A percentile compares a stretch with the other conserved stretches of the same genome.
phyloP scores from a whole-genome alignment of 92 coral and sea anemone genomes.

The Heliopora coerulea region DNA sequence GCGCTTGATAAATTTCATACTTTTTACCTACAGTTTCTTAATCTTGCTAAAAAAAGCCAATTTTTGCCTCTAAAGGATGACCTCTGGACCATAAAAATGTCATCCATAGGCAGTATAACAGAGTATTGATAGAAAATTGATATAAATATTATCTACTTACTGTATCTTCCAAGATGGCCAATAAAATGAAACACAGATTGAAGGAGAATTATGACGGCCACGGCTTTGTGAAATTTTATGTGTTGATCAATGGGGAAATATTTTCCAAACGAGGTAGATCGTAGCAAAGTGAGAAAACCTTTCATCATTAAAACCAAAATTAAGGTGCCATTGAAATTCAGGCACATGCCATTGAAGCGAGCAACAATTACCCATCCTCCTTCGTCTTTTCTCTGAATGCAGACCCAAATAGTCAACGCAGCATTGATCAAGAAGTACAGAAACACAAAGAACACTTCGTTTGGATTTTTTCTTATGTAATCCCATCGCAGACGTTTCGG shows the following conservation, averaged over 20 bases:
- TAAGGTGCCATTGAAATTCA: conserved; percentile 30
- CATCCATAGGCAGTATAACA: too few species aligned
- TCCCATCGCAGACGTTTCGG: conserved; percentile 41
- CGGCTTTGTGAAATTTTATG: conserved; percentile 30
- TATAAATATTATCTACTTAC: neutral
- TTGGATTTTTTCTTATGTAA: conserved; percentile 20
- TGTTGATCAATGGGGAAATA: conserved; percentile 35
- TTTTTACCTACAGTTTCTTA: too few species aligned
- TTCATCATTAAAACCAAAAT: conserved; percentile 45
- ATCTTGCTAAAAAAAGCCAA: too few species aligned
- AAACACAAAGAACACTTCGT: conserved; percentile 21
- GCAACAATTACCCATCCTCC: conserved; percentile 37
- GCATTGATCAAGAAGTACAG: conserved; percentile 24
- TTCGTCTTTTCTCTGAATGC: conserved; percentile 12
- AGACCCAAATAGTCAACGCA: conserved; percentile 29
- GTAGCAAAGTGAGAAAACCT: conserved; percentile 32
- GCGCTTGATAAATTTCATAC: too few species aligned
- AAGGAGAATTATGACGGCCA: conserved; percentile 20
- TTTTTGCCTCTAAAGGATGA: too few species aligned
- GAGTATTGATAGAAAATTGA: too few species aligned
- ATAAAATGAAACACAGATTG: conserved; percentile 36
- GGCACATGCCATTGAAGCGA: conserved; percentile 34
- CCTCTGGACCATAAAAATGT: too few species aligned
- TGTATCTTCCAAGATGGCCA: conserved; percentile 38
- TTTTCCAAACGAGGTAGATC: conserved; percentile 2